phyloP scores from a whole-genome alignment of 2,888 invertebrate genomes.

The Eupithecia exiguata region DNA sequence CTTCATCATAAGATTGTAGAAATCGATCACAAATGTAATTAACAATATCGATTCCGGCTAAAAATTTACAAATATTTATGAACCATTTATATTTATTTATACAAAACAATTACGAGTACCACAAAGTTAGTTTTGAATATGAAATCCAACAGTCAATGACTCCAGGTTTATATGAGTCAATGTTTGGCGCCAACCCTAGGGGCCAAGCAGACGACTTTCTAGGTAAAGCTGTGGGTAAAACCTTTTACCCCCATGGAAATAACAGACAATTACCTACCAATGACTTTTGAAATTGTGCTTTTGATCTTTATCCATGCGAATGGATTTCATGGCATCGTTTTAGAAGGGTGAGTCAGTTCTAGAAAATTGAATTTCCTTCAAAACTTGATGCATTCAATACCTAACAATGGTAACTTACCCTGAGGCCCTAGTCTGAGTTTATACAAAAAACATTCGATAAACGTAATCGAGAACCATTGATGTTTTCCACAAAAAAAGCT shows the following conservation, averaged over 20 bases:
- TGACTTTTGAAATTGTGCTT: conserved; percentile 48
- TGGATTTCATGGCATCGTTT: conserved; percentile 7
- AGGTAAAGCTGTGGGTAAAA: conserved; percentile 58
- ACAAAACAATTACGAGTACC: neutral
- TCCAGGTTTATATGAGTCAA: conserved; percentile 43
- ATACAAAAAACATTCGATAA: no score
- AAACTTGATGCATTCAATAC: neutral
- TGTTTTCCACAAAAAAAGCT: no score
- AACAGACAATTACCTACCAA: conserved; percentile 70
- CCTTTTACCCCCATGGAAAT: conserved; percentile 56
- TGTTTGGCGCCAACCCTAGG: conserved; percentile 40
- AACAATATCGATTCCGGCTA: neutral
- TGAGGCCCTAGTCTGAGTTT: no score
- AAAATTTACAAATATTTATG: neutral
- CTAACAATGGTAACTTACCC: no score
- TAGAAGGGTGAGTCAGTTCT: neutral
- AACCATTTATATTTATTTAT: no score
- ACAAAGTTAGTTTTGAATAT: neutral
- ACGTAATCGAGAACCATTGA: no score
- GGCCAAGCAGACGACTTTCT: conserved; percentile 64
- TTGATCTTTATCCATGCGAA: conserved; percentile 23
- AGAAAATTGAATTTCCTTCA: neutral
- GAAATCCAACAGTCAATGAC: conserved; percentile 26
- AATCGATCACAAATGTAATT: neutral
- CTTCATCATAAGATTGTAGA: no score